Evolutionary conservation across 2,888 invertebrate species (phyloP), one percentile per base, ranked within the genome.

Genomic region (Barypeithes pellucidus): DNA sequence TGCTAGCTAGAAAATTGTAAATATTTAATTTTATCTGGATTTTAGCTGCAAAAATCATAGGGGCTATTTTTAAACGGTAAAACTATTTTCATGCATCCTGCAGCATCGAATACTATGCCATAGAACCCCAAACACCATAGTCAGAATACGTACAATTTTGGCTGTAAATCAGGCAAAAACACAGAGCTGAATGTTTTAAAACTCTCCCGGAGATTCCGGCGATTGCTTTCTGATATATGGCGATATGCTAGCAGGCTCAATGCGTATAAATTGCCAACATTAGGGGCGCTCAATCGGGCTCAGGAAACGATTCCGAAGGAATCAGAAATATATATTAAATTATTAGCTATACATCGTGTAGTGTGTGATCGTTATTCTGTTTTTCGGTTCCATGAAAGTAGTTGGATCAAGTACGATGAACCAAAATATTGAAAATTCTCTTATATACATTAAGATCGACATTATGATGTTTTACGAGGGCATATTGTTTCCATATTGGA

Each of bases 191-290:
- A 85, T 86, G 85, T 85, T 86, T 86, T 85, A 85, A 84, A 85
- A 84, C 84, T 84, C 86, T 85, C 85, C 80, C 80, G 86, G 29
- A 81, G 85, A 85, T 82, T 83, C 81, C 79, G 82, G 83, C 85
- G 85, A 86, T 86, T 86, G 85, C 84, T 82, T 85, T 83, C 84
- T 85, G 84, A 85, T 85, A 85, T 85, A 85, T 85, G 83, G 83
- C 84, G 84, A 84, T 84, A 85, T 83, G 83, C 82, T 83, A 81
- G 80, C 80, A 81, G 80, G 80, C 81, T 82, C 84, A 80, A 81
- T 83, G 86, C 85, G 84, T 86, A 85, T 82, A 86, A 86, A 86
- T 86, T 83, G 84, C 82, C 81, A 74, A 81, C 83, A 86, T 86
- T 85, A 85, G 82, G 79, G 78, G 81, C 77, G 78, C 81, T 80